Evolutionary conservation across 1,140 invertebrate genomes (phyloP).

Genomic region (Cotesia vestalis): DNA sequence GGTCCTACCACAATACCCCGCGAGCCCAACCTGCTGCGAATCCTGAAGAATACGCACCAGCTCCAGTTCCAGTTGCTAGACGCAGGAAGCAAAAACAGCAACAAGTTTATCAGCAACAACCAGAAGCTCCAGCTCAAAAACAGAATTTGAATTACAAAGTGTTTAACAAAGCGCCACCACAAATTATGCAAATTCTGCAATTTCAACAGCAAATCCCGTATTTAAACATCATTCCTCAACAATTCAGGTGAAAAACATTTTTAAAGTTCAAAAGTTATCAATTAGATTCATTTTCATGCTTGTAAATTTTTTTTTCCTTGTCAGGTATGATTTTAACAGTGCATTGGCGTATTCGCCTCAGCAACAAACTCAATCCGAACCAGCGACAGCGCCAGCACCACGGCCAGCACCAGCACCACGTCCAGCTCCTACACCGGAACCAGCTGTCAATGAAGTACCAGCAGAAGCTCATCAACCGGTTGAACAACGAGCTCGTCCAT

Average conservation of each 20-base stretch:
- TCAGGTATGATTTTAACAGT: slow-evolving; percentile 50
- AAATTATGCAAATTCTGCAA: slow-evolving; percentile 58
- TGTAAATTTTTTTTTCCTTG: slow-evolving; percentile 16
- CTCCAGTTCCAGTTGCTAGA: slow-evolving; percentile 33
- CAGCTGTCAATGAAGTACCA: neutral
- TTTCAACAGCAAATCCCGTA: slow-evolving; percentile 63
- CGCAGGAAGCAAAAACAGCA: slow-evolving; percentile 32
- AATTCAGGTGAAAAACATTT: slow-evolving; percentile 51
- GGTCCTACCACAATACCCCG: slow-evolving; percentile 49
- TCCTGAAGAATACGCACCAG: slow-evolving; percentile 40
- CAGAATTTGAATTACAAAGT: slow-evolving; percentile 46
- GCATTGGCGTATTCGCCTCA: neutral
- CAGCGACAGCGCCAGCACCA: slow-evolving; percentile 28
- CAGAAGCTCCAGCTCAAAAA: slow-evolving; percentile 38
- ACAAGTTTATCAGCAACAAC: slow-evolving; percentile 38
- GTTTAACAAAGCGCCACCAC: slow-evolving; percentile 54
- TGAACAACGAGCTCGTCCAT: slow-evolving; percentile 34
- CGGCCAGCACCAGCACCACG: slow-evolving; percentile 32
- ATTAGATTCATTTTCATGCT: neutral
- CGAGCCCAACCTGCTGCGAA: slow-evolving; percentile 39
- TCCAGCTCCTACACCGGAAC: slow-evolving; percentile 17
- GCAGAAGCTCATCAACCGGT: slow-evolving; percentile 15
- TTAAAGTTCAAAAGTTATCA: neutral
- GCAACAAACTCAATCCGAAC: slow-evolving; percentile 35
- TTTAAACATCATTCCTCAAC: slow-evolving; percentile 61